phyloP scores from a whole-genome alignment of 2,888 invertebrate genomes.

The Didymodactylos carnosus region DNA sequence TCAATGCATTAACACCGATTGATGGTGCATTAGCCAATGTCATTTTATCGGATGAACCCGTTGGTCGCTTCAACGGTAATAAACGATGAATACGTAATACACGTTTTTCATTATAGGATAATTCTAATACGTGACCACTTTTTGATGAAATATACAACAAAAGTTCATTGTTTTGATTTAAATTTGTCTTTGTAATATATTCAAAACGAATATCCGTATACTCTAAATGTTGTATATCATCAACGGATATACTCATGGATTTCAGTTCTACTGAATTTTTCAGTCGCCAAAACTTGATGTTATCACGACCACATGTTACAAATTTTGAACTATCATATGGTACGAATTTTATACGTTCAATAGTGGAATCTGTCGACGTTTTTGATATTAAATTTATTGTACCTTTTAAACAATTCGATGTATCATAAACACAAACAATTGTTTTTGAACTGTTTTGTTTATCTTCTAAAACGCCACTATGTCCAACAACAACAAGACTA shows the following conservation, averaged over 20 bases:
- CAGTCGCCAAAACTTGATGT: slow-evolving; percentile 31
- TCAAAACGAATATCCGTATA: slow-evolving; percentile 24
- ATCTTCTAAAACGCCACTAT: slow-evolving; percentile 31
- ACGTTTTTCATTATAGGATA: slow-evolving; percentile 26
- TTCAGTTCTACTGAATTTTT: slow-evolving; percentile 26
- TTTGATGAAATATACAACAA: slow-evolving; percentile 30
- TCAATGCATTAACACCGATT: slow-evolving; percentile 26
- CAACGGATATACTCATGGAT: slow-evolving; percentile 29
- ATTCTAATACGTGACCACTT: slow-evolving; percentile 31
- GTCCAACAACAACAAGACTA: neutral
- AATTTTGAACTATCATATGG: slow-evolving; percentile 30
- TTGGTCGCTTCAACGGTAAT: slow-evolving; percentile 19
- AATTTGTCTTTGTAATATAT: neutral
- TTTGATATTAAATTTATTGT: slow-evolving; percentile 29
- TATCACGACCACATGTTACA: slow-evolving; percentile 33
- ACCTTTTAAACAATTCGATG: slow-evolving; percentile 15
- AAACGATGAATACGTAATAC: slow-evolving; percentile 28
- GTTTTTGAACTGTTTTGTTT: slow-evolving; percentile 21
- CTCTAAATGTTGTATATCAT: slow-evolving; percentile 21
- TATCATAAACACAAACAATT: slow-evolving; percentile 18
- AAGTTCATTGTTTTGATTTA: slow-evolving; percentile 25
- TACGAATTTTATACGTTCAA: slow-evolving; percentile 26
- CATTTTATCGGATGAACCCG: neutral
- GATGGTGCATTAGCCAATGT: neutral
- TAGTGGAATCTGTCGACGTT: slow-evolving; percentile 32